Percentiles rank a stretch among this genome's conserved stretches.
phyloP scores from a whole-genome alignment of 2,797 vertebrate species.

The Ptychadena robeensis region DNA sequence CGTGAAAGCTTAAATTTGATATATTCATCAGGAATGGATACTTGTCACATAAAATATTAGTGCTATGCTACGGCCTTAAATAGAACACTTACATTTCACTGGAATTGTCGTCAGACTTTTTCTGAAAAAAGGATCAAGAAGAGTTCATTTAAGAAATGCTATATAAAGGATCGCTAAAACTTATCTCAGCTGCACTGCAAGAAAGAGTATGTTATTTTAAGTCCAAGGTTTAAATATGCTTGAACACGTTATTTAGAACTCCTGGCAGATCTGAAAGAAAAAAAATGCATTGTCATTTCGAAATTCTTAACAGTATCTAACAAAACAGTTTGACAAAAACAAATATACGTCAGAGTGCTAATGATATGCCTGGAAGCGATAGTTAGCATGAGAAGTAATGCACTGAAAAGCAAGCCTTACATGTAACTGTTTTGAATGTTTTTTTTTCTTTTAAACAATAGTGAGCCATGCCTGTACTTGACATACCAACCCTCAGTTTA shows the following conservation, averaged over 20 bases:
- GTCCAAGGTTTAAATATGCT: slow-evolving; percentile 49
- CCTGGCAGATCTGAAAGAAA: slow-evolving; percentile 21
- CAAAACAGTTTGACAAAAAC: slow-evolving; percentile 51
- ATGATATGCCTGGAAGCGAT: slow-evolving; percentile 13
- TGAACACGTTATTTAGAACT: slow-evolving; percentile 55
- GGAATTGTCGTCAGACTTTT: slow-evolving; percentile 6
- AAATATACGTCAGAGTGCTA: slow-evolving; percentile 39
- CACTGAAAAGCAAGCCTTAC: slow-evolving; percentile 57
- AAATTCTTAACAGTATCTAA: slow-evolving; percentile 44
- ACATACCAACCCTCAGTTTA: slow-evolving; percentile 51
- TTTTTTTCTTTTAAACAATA: slow-evolving; percentile 55
- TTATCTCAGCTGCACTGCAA: slow-evolving; percentile 15
- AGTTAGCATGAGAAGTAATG: background rate
- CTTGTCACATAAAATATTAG: background rate
- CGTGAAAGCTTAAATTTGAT: background rate
- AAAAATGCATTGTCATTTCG: slow-evolving; percentile 34
- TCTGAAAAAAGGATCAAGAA: background rate
- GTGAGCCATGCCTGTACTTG: slow-evolving; percentile 55
- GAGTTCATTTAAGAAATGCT: slow-evolving; percentile 20
- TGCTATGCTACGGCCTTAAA: background rate
- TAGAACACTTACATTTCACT: background rate
- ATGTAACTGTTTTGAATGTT: slow-evolving; percentile 49
- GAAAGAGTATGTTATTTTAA: slow-evolving; percentile 53
- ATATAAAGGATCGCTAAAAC: slow-evolving; percentile 34
- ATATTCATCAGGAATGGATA: background rate